Evolutionary conservation across 1,140 invertebrate genomes (phyloP), one percentile per base, ranked within the genome.

Genomic region (Eurosta solidaginis): DNA sequence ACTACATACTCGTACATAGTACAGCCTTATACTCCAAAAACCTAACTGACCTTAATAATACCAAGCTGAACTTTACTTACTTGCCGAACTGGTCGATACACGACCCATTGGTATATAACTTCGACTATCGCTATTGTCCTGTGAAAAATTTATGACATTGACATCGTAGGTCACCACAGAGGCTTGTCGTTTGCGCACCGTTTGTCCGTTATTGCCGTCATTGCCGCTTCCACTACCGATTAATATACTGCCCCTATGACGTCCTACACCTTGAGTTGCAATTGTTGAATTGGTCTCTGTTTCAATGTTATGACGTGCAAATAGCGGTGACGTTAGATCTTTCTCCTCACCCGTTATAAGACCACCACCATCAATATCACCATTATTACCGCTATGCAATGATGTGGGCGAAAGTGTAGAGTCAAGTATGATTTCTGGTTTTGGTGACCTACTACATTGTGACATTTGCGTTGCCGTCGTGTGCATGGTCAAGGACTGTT

Each of bases 111-210:
- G 85, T 76, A 85, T 85, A 76, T 82, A 89, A 82, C 82, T 89
- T 78, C 80, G 87, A 84, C 83, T 84, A 78, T 85, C 85, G 76
- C 83, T 83, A 54, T 84, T 82, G 40, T 87, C 86, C 79, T 87
- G 84, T 75, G 86, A 83, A 78, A 88, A 88, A 79, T 88, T 87
- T 50, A 88, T 88, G 81, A 88, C 87, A 81, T 88, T 88, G 9
- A 88, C 87, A 73, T 88, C 86, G 79, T 88, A 88, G 76, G 87
- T 88, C 52, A 88, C 87, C 76, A 87, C 84, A 6, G 87, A 87
- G 7, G 86, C 85, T 63, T 88, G 84, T 68, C 87, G 83, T 78
- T 86, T 87, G 29, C 86, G 83, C 45, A 83, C 79, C 6, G 81
- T 82, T 77, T 86, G 86, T 45, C 83, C 83, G 54, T 82, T 83